Evolutionary conservation across 2,113 vertebrate species (phyloP).

Genomic region (Gnathonemus longibarbis): DNA sequence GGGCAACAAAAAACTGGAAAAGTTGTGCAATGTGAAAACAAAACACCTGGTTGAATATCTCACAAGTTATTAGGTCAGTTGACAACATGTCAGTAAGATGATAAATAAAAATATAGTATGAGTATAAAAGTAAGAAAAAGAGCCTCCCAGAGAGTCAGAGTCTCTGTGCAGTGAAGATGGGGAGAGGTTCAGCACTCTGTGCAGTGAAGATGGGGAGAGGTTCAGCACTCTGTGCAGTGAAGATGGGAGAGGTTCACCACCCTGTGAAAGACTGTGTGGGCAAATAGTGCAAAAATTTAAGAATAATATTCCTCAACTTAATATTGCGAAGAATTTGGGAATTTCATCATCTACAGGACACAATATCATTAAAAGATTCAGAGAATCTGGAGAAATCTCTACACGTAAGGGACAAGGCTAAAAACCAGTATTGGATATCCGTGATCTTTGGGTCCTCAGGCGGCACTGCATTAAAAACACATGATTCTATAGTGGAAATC

Average conservation of each 20-base stretch:
- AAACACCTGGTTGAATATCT: too few relatives aligned
- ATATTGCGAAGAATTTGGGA: background rate
- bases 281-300: background rate
- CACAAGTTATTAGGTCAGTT: too few relatives aligned
- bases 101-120: too few relatives aligned
- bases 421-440: background rate
- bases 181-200: too few relatives aligned
- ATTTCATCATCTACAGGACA: background rate
- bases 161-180: too few relatives aligned
- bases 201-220: background rate
- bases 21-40: too few relatives aligned
- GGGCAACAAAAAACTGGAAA: too few relatives aligned
- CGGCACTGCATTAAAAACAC: background rate
- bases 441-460: background rate
- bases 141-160: too few relatives aligned
- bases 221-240: background rate
- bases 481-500: background rate
- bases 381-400: background rate
- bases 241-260: background rate
- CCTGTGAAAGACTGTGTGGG: background rate
- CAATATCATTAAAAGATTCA: background rate
- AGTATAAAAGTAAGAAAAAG: too few relatives aligned
- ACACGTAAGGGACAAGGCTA: background rate
- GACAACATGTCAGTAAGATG: too few relatives aligned
- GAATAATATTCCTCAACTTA: background rate